These are phyloP conservation scores for Rallus crepitans DNA, from an alignment of 2,797 vertebrate genomes.

Conservation along the genomic window DNA sequence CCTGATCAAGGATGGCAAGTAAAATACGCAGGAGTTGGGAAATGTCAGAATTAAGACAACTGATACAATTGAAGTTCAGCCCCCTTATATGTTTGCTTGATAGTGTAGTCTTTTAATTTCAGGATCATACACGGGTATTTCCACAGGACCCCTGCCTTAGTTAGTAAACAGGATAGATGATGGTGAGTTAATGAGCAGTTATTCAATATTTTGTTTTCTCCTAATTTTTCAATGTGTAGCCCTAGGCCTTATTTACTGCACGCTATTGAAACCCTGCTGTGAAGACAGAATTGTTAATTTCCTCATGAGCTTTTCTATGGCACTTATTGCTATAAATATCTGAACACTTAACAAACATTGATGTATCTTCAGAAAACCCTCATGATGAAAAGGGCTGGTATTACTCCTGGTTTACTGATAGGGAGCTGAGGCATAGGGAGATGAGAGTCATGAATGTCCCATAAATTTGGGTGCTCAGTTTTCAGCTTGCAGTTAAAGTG, in stretches of 20 bases:
- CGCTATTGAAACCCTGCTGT: conserved; percentile 71
- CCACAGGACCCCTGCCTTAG: conserved; percentile 20
- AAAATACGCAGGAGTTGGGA: conserved; percentile 8
- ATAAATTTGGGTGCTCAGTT: background rate
- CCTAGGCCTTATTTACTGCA: conserved; percentile 74
- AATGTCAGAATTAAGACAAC: background rate
- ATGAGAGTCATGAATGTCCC: background rate
- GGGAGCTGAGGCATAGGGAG: background rate
- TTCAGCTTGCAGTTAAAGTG: background rate
- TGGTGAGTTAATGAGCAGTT: conserved; percentile 72
- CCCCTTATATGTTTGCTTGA: background rate
- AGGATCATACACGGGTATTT: background rate
- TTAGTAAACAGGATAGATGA: conserved; percentile 46
- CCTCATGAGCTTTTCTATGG: conserved; percentile 72
- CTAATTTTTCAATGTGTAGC: conserved; percentile 74
- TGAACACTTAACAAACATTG: conserved; percentile 70
- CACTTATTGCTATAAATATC: conserved; percentile 73
- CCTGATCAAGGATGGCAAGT: background rate
- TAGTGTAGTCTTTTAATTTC: conserved; percentile 10
- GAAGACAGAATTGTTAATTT: conserved; percentile 75
- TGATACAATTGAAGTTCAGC: background rate
- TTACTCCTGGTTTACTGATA: conserved; percentile 19
- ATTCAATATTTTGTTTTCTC: conserved; percentile 76
- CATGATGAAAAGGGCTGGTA: background rate
- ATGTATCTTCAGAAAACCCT: conserved; percentile 61